A percentile compares a stretch with the other conserved stretches of the same genome.
phyloP scores from a whole-genome alignment of 1,140 invertebrate genomes.

The Lucilia sericata region DNA sequence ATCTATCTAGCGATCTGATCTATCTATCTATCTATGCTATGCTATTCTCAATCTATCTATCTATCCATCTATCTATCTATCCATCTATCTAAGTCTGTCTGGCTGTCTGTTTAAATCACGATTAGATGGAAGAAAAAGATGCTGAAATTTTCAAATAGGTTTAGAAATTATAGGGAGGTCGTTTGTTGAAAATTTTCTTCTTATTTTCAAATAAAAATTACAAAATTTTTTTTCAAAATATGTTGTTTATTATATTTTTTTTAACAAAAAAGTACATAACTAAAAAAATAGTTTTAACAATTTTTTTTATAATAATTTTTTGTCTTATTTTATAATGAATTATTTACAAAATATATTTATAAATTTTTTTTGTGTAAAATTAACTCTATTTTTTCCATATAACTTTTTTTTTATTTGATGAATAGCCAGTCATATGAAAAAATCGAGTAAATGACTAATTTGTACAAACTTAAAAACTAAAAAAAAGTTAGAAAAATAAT shows the following conservation, averaged over 20 bases:
- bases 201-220: neutral
- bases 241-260: conserved; percentile 25
- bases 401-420: neutral
- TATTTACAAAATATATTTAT: conserved; percentile 16
- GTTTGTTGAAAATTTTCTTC: no score
- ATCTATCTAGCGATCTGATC: no score
- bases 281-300: conserved; percentile 31
- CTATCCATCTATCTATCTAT: no score
- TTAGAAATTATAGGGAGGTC: no score
- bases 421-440: conserved; percentile 20
- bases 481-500: neutral
- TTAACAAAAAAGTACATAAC: neutral
- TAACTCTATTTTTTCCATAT: conserved; percentile 14
- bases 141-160: no score
- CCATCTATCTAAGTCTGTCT: no score
- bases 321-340: conserved; percentile 8
- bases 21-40: no score
- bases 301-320: neutral
- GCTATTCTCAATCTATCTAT: no score
- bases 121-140: no score
- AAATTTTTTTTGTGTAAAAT: conserved; percentile 23
- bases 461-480: conserved; percentile 38
- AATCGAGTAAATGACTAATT: conserved; percentile 35
- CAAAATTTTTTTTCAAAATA: conserved; percentile 9
- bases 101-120: no score